Evolutionary conservation across 2,888 invertebrate genomes (phyloP).

Genomic region (Drosophila affinis): DNA sequence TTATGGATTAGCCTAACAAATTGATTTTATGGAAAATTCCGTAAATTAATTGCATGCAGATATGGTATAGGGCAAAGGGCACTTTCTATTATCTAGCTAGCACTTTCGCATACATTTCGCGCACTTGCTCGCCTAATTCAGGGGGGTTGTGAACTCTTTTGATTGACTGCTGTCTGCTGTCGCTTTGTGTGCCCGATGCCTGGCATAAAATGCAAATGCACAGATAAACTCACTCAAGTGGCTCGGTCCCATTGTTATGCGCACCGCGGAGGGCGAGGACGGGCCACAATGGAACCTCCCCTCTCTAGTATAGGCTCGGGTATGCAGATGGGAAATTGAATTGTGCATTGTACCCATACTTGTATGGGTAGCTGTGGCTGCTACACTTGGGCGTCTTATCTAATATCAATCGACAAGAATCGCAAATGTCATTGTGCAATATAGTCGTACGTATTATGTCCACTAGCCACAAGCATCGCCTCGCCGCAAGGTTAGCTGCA

Average conservation of each 20-base stretch:
- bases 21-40: slow-evolving; percentile 41
- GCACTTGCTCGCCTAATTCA: slow-evolving; percentile 11
- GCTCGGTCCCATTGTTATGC: slow-evolving; percentile 1
- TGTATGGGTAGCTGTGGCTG: background rate
- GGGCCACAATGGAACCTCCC: background rate
- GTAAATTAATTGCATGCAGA: slow-evolving; percentile 27
- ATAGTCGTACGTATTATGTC: background rate
- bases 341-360: background rate
- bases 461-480: background rate
- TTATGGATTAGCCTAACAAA: slow-evolving; percentile 25
- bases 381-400: slow-evolving; percentile 21
- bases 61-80: slow-evolving; percentile 16
- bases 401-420: slow-evolving; percentile 30
- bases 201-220: slow-evolving; percentile 26
- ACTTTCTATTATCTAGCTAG: background rate
- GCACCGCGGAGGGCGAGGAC: no score
- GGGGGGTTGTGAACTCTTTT: slow-evolving; percentile 30
- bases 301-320: background rate
- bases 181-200: slow-evolving; percentile 15
- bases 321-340: slow-evolving; percentile 5
- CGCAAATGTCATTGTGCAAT: slow-evolving; percentile 10
- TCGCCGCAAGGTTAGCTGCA: background rate
- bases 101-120: background rate
- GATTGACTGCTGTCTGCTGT: background rate
- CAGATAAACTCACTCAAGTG: slow-evolving; percentile 23